Evolutionary conservation across 2,797 vertebrate genomes (phyloP).

Genomic region (Hydrolagus colliei): DNA sequence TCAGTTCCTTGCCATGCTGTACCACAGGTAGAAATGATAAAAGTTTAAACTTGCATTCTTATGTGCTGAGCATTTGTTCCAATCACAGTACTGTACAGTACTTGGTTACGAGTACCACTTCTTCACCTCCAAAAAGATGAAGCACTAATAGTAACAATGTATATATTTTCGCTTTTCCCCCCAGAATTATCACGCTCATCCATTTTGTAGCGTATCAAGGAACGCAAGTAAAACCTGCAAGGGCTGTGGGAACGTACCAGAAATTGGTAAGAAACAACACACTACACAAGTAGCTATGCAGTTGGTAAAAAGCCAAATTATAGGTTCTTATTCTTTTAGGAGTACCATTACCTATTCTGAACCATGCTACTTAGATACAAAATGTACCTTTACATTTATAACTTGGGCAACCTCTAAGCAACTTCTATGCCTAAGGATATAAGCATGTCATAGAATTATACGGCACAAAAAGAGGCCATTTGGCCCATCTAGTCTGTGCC

Average conservation of each 20-base stretch:
- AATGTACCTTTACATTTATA: too few species aligned
- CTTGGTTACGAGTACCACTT: too few species aligned
- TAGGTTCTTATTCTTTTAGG: background rate
- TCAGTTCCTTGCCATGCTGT: slow-evolving; percentile 71
- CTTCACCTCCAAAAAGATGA: background rate
- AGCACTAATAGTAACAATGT: background rate
- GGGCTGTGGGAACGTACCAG: slow-evolving; percentile 1
- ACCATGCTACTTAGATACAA: too few species aligned
- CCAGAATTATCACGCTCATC: slow-evolving; percentile 66
- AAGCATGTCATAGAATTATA: too few species aligned
- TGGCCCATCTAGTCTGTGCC: too few species aligned
- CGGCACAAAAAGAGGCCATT: too few species aligned
- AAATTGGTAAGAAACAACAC: background rate
- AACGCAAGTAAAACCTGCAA: slow-evolving; percentile 42
- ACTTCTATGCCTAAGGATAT: too few species aligned
- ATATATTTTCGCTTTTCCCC: slow-evolving; percentile 29
- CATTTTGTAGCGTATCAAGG: slow-evolving; percentile 64
- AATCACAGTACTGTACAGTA: too few species aligned
- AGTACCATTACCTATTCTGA: too few species aligned
- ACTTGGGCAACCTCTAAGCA: too few species aligned
- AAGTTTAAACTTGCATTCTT: background rate
- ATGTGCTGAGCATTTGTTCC: background rate
- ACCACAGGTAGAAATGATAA: slow-evolving; percentile 59
- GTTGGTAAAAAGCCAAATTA: background rate
- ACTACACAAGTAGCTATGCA: background rate